Evolutionary conservation across 2,888 invertebrate genomes (phyloP), one percentile per base, ranked within the genome.

Genomic region (Ditylenchus weischeri): DNA sequence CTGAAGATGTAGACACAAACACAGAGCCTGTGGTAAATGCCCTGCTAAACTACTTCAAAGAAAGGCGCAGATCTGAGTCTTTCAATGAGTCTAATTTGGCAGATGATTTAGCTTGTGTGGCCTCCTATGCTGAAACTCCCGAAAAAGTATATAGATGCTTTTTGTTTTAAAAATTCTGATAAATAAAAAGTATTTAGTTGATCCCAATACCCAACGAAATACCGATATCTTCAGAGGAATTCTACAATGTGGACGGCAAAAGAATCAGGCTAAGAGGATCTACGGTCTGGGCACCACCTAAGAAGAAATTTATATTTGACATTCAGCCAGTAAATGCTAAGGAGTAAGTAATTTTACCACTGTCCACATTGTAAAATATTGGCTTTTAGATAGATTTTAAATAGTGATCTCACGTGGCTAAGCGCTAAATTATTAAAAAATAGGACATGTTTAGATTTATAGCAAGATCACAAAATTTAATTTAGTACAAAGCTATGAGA

Each of bases 251-350:
- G 15, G 70, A 70, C 35, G 69, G 69, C 43, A 71, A 62, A 43
- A 48, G 70, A 35, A 51, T 70, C 15, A 50, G 72, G n/a, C 48
- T 70, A 7, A 35, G 64, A 13, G 69, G 70, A 7, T 47, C 70
- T 15, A 43, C 69, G 11, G 57, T 47, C 13, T 74, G 74, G 74
- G 63, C 64, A 35, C 76, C 75, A 29, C 73, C 71, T 19, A 75
- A 66, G 47, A 51, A 66, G 49, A 69, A 74, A 63, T 74, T 74
- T 59, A 74, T 74, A 50, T 76, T 62, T 60, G 76, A 77, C 23
- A 38, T 75, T 63, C 50, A 48, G 47, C 69, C 23, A 8, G 8
- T 21, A 11, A 69, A 64, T 11, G 47, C 49, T 29, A 70, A 47
- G 35, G 75, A 72, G 75, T 76, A 59, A 67, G 73, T 18, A 43